A percentile compares a stretch with the other conserved stretches of the same genome.
Conservation (phyloP, 2,888 invertebrate genomes). For the Matsumyia berberina region DNA sequence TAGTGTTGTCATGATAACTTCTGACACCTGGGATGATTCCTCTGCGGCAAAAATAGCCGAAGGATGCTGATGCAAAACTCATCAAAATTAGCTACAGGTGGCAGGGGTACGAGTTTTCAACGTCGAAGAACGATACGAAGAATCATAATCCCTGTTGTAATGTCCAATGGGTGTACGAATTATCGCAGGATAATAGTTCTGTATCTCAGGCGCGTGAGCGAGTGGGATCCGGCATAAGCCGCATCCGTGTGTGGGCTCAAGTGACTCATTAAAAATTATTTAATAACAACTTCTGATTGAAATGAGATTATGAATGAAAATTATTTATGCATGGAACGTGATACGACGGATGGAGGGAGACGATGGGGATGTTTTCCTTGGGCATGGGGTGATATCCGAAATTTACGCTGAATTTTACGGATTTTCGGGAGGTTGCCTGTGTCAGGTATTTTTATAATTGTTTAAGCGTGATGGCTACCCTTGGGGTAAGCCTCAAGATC, state of each 20-base stretch:
- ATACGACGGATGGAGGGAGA: background rate
- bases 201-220: background rate
- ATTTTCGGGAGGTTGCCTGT: no score
- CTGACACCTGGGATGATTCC: background rate
- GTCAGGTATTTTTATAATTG: no score
- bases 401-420: no score
- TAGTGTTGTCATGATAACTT: background rate
- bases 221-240: background rate
- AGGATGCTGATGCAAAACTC: background rate
- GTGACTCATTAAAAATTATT: constrained; percentile 1
- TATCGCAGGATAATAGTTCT: constrained; percentile 19
- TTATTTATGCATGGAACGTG: constrained; percentile 11
- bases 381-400: background rate
- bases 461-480: no score
- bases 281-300: background rate
- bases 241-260: background rate
- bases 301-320: background rate
- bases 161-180: constrained; percentile 3
- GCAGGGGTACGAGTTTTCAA: no score
- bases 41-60: background rate
- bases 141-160: background rate
- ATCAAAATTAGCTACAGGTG: no score
- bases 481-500: no score
- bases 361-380: background rate
- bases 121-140: no score